Evolutionary conservation across 1,140 invertebrate genomes (phyloP), one percentile per base, ranked within the genome.

Genomic region (Aethina tumida): DNA sequence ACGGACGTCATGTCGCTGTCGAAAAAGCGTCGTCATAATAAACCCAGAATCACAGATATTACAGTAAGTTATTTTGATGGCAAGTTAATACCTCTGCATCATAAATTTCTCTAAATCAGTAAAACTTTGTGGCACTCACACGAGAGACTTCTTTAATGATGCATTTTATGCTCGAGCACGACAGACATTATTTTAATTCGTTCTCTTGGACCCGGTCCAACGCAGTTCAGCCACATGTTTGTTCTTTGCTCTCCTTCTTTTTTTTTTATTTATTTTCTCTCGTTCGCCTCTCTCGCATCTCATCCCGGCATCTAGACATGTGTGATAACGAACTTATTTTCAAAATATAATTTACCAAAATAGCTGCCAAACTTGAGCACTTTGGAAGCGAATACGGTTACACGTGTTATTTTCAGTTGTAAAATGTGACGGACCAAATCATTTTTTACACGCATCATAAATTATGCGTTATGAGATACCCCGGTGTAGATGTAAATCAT

Each of bases 181-280:
- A 58, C 53, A 46, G 54, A 61, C 54, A 59, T 61, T 58, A 61
- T 61, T 61, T 59, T 59, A 59, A 59, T 59, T 56, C 55, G 52
- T 54, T 45, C 42, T 39, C 48, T 55, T 59, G 58, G 58, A 56
- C 44, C 34, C 24, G 30, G 41, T 53, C 58, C 58, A 60, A 52
- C 25, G 41, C 42, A 39, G 41, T 45, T 35, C 25, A 43, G 50
- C 42, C 51, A 56, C 52, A 56, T 56, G 54, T 56, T 56, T 56
- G 54, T 51, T 45, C 42, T 47, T 45, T 36, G 18, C n/a, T 24
- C 36, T 35, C 33, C n/a, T 30, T 14, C 35, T 39, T 38, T 37
- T 43, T 38, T 43, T 43, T 39, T 18, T 43, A 13, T 31, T 32
- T 39, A 10, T 39, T n/a, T 22, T 19, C 24, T 18, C 29, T n/a